phyloP scores from a whole-genome alignment of 2,797 vertebrate genomes.

The Callimico goeldii region DNA sequence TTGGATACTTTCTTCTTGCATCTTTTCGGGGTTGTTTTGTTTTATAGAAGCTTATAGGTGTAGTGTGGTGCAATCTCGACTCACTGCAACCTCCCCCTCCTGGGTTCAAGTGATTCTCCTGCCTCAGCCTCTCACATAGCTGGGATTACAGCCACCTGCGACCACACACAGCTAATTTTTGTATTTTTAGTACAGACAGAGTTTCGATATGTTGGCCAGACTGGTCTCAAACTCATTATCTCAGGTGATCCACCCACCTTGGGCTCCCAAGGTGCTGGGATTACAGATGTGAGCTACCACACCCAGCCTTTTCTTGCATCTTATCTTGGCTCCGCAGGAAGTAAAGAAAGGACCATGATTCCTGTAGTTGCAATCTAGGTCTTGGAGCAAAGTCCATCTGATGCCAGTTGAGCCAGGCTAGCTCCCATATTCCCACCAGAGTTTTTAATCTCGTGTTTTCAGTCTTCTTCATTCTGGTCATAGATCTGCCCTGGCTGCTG shows the following conservation, averaged over 20 bases:
- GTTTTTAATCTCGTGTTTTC: neutral
- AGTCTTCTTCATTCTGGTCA: neutral
- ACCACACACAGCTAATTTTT: neutral
- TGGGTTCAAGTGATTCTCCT: neutral
- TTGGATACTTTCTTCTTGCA: accelerated
- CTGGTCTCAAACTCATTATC: neutral
- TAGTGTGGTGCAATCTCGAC: neutral
- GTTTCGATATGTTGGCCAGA: neutral
- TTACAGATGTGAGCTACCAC: neutral
- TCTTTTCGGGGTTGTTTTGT: neutral
- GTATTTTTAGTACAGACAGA: neutral
- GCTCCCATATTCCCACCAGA: neutral
- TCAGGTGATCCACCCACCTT: neutral
- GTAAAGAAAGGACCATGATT: accelerated
- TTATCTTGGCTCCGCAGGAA: neutral
- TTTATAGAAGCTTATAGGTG: too few relatives aligned
- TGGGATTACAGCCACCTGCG: neutral
- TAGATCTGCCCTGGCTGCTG: neutral
- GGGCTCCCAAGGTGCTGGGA: neutral
- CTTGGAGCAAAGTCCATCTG: neutral
- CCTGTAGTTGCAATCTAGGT: neutral
- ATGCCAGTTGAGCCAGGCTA: neutral
- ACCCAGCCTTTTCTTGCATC: too few relatives aligned
- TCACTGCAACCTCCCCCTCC: neutral
- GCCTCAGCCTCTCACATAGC: neutral